These are phyloP conservation scores for Pristionchus entomophagus DNA, from an alignment of 2,888 invertebrate genomes.

Conservation along the genomic window DNA sequence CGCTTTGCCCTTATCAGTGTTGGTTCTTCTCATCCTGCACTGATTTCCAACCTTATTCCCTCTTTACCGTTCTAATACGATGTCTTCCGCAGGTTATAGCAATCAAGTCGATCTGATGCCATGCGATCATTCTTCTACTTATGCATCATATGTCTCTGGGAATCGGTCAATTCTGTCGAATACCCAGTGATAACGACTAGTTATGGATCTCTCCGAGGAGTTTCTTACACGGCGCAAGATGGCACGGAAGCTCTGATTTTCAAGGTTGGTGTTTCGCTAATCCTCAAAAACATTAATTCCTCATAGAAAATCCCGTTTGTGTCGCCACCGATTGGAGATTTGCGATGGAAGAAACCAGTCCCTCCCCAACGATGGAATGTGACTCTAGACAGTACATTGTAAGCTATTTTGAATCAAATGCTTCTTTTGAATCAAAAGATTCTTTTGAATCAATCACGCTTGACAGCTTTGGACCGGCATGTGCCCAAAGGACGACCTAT, in stretches of 20 bases:
- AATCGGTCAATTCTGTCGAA: no score
- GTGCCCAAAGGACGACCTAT: not conserved
- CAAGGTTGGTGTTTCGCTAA: not conserved
- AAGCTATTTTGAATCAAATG: not conserved
- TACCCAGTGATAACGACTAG: no score
- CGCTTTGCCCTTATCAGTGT: no score
- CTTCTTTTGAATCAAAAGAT: not conserved
- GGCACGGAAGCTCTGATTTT: not conserved
- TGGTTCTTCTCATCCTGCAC: no score
- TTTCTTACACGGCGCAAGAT: not conserved
- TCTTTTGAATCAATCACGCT: not conserved
- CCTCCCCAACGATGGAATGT: not conserved
- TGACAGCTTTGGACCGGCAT: slow-evolving; percentile 14
- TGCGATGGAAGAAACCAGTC: not conserved
- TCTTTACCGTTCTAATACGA: no score
- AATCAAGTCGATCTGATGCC: no score
- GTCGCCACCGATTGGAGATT: not conserved
- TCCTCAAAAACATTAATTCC: not conserved
- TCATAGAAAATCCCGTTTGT: slow-evolving; percentile 3
- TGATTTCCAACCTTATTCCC: no score
- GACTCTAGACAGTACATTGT: not conserved
- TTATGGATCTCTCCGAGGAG: not conserved
- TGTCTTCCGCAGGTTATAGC: no score
- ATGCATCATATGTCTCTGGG: no score
- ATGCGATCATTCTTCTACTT: no score